Evolutionary conservation across 1,140 invertebrate genomes (phyloP), one percentile per base, ranked within the genome.

Genomic region (Pogonomyrmex barbatus): DNA sequence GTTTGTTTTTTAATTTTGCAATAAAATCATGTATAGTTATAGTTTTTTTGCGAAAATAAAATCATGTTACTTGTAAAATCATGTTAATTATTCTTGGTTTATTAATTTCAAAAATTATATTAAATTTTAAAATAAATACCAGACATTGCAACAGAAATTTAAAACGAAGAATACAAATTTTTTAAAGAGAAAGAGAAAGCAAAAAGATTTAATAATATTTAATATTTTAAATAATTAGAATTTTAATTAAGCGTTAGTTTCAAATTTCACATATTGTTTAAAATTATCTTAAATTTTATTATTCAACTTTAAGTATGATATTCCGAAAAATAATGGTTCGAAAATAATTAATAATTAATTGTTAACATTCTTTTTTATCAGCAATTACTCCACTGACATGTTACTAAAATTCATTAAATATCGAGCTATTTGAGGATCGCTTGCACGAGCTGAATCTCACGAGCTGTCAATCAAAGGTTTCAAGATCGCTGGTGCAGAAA

Each of bases 401-500:
- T n/a, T 81, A 45, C 1, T 24, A 45, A 47, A 73, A 36, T 47
- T 73, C 9, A 73, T 73, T 58, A 58, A 47, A 47, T 60, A 73
- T 42, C 4, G 1, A 50, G 58, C 0, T 5, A 56, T 60, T 33
- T 42, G 9, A 14, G 39, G 9, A 2, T 12, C 42, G 3, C 10
- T 58, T 54, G n/a, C 36, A 33, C 39, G 63, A n/a, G n/a, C n/a
- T n/a, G n/a, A 39, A 10, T 67, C 33, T 65, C 17, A 14, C 14
- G 5, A 54, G 36, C n/a, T 5, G 63, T 54, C 47, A 82, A 36
- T 86, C 52, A 58, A 9, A 68, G 4, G 45, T 17, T 33, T 62
- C 60, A 86, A 83, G n/a, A 60, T 12, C 10, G 10, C 9, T 39
- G 33, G 4, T 52, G 62, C 62, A 54, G 33, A 67, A 79, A 79